phyloP scores from a whole-genome alignment of 2,113 vertebrate genomes.

The Tauraco erythrolophus region DNA sequence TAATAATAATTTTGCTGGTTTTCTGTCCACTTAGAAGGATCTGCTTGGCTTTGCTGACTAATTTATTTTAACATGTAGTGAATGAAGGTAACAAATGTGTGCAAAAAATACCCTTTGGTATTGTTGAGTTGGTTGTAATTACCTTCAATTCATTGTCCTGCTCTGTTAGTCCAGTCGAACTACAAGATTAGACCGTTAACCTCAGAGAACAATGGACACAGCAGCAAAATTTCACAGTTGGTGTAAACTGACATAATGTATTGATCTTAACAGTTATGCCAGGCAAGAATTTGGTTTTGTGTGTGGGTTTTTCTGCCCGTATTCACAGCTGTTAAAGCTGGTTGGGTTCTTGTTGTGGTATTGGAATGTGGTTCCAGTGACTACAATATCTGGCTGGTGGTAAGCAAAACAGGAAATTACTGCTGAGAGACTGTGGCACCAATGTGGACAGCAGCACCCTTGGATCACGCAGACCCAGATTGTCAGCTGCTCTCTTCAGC shows the following conservation, averaged over 20 bases:
- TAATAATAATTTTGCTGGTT: background rate
- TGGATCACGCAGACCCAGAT: background rate
- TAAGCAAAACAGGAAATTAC: background rate
- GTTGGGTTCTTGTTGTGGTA: background rate
- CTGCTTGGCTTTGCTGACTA: background rate
- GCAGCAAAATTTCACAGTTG: background rate
- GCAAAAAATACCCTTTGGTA: background rate
- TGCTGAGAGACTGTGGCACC: background rate
- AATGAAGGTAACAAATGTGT: background rate
- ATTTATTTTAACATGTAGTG: background rate
- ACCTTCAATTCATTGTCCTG: background rate
- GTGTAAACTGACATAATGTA: background rate
- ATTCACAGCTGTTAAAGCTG: background rate
- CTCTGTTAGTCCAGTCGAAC: background rate
- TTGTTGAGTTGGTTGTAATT: background rate
- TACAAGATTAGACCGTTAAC: background rate
- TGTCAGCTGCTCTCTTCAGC: background rate
- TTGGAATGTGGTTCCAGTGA: background rate
- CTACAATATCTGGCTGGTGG: background rate
- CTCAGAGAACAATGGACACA: background rate
- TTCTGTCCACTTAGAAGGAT: background rate
- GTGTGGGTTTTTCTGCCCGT: background rate
- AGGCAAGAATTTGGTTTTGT: background rate
- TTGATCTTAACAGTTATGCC: background rate
- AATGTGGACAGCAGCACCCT: background rate